A percentile compares a stretch with the other conserved stretches of the same genome.
phyloP scores from a whole-genome alignment of 2,113 vertebrate species.

The Danio rerio region DNA sequence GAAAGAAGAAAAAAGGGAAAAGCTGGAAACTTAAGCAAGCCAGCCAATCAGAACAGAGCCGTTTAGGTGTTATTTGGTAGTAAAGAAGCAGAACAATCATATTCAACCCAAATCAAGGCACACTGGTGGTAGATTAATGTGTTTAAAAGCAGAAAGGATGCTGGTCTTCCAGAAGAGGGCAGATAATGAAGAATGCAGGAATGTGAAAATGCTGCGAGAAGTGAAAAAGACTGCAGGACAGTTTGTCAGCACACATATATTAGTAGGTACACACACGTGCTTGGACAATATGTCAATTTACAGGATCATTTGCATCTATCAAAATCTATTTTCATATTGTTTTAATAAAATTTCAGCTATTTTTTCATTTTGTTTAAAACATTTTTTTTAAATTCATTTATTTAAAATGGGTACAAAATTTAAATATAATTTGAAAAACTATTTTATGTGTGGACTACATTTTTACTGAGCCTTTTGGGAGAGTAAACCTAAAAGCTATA shows the following conservation, averaged over 20 bases:
- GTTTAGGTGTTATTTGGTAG: not conserved
- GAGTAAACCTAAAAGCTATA: not conserved
- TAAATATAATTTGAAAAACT: too few relatives aligned
- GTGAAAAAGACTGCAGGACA: not conserved
- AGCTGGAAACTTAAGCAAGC: not conserved
- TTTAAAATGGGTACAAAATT: too few relatives aligned
- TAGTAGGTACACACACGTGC: not conserved
- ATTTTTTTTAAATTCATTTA: too few relatives aligned
- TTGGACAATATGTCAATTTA: not conserved
- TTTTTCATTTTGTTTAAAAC: not conserved
- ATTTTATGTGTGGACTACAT: too few relatives aligned
- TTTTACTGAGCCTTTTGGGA: not conserved
- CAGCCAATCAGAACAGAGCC: not conserved
- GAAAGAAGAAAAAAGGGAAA: not conserved
- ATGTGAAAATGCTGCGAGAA: not conserved
- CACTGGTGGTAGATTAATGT: not conserved
- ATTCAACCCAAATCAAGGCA: not conserved
- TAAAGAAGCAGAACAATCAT: not conserved
- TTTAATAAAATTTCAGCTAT: not conserved
- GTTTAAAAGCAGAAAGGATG: not conserved
- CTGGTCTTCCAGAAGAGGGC: conserved; percentile 26
- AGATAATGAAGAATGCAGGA: not conserved
- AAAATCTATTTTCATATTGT: too few relatives aligned
- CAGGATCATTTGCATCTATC: not conserved
- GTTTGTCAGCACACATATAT: not conserved